A percentile compares a stretch with the other conserved stretches of the same genome.
Evolutionary conservation across 1,140 invertebrate species (phyloP).

Genomic region (Psix sp.): DNA sequence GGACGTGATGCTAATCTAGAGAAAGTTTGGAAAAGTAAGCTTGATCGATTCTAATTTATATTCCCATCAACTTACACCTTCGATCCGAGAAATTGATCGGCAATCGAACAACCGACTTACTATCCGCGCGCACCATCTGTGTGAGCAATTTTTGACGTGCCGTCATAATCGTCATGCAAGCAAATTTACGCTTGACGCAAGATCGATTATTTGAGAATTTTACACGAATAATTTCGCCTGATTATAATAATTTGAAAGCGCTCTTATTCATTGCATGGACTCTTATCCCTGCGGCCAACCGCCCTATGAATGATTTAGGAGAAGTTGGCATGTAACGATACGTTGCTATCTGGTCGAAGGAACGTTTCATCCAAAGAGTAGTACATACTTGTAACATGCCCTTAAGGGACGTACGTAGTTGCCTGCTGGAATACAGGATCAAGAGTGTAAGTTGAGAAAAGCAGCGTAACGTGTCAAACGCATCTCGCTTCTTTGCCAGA

Average conservation of each 20-base stretch:
- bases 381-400: conserved; percentile 68
- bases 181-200: neutral
- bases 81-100: conserved; percentile 15
- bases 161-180: neutral
- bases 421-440: conserved; percentile 57
- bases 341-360: conserved; percentile 63
- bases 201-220: conserved; percentile 36
- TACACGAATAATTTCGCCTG: conserved; percentile 25
- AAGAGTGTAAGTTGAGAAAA: conserved; percentile 71
- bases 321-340: conserved; percentile 60
- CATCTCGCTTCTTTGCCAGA: conserved; percentile 60
- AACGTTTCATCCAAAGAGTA: conserved; percentile 66
- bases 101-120: conserved; percentile 14
- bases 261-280: conserved; percentile 50
- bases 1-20: conserved; percentile 76
- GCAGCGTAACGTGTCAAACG: conserved; percentile 69
- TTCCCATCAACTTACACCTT: conserved; percentile 21
- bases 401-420: conserved; percentile 68
- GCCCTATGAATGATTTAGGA: conserved; percentile 61
- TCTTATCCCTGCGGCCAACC: conserved; percentile 45
- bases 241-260: conserved; percentile 53
- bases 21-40: conserved; percentile 74
- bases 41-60: conserved; percentile 59
- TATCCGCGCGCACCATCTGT: neutral
- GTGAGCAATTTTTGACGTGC: neutral